Conservation (phyloP, 2,797 vertebrate genomes). For the Petrocephalus sullivani region DNA sequence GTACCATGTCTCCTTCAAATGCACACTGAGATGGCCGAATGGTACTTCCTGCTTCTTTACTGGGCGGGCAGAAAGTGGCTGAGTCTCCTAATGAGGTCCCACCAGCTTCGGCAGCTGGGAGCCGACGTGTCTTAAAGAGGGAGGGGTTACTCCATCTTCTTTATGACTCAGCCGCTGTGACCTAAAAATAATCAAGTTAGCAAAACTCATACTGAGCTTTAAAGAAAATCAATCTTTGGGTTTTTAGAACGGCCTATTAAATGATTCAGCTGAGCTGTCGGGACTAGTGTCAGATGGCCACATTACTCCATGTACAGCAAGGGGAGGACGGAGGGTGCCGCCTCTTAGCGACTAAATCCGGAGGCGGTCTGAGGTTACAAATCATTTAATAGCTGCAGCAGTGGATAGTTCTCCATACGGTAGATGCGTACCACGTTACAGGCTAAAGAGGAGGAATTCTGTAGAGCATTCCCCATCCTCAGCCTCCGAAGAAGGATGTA, state of each 20-base stretch:
- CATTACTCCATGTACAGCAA: not conserved
- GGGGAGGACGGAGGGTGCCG: not conserved
- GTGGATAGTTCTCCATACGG: constrained; percentile 19
- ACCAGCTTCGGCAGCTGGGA: not conserved
- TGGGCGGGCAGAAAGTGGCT: not conserved
- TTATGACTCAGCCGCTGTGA: constrained; percentile 23
- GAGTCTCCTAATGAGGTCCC: not conserved
- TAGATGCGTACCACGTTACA: constrained; percentile 17
- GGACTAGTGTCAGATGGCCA: constrained; percentile 28
- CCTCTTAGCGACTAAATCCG: constrained; percentile 23
- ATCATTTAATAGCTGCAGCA: constrained; percentile 18
- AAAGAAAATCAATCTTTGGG: constrained; percentile 40
- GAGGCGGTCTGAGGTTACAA: constrained; percentile 21
- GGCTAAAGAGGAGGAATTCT: not conserved
- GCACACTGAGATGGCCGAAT: not conserved
- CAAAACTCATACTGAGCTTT: constrained; percentile 34
- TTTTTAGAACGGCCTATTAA: constrained; percentile 39
- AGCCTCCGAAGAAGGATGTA: not conserved
- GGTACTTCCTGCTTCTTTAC: not conserved
- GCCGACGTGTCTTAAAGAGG: not conserved
- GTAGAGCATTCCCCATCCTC: not conserved
- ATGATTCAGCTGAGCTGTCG: constrained; percentile 36
- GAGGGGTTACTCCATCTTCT: constrained; percentile 29
- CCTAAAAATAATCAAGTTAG: constrained; percentile 44
- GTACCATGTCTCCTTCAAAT: not conserved